Conservation (phyloP, 2,113 vertebrate species). For the Pachypanchax playfairii region DNA sequence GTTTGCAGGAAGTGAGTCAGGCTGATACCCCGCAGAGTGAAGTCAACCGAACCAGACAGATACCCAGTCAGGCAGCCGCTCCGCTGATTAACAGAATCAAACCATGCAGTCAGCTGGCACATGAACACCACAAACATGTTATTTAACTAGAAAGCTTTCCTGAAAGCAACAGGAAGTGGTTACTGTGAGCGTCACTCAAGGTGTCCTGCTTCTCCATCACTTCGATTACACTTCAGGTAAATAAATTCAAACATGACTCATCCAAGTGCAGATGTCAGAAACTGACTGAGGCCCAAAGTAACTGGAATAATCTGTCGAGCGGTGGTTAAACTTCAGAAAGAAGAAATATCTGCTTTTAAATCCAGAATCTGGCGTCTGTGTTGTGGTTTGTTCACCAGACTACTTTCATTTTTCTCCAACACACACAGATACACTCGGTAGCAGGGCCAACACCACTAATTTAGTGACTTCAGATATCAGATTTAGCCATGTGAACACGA, state of each 20-base stretch:
- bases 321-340: not conserved
- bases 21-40: constrained; percentile 19
- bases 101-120: constrained; percentile 4
- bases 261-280: not conserved
- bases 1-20: constrained; percentile 25
- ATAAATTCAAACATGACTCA: not conserved
- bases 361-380: constrained; percentile 64
- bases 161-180: not conserved
- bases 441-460: constrained; percentile 15
- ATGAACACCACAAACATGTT: not conserved
- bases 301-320: constrained; percentile 18
- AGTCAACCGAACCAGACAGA: constrained; percentile 17
- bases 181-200: too few species aligned
- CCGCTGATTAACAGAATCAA: constrained; percentile 25
- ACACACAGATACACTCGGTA: constrained; percentile 12
- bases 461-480: constrained; percentile 51
- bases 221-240: too few species aligned
- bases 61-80: not conserved
- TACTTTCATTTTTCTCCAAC: constrained; percentile 70
- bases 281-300: not conserved
- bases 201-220: too few species aligned
- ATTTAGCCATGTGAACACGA: constrained; percentile 24
- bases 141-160: not conserved
- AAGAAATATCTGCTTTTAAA: constrained; percentile 53
- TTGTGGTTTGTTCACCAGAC: constrained; percentile 69